Percentiles rank a stretch among this genome's conserved stretches.
Evolutionary conservation across 2,113 vertebrate genomes (phyloP).

Genomic region (Sakesphorus luctuosus): DNA sequence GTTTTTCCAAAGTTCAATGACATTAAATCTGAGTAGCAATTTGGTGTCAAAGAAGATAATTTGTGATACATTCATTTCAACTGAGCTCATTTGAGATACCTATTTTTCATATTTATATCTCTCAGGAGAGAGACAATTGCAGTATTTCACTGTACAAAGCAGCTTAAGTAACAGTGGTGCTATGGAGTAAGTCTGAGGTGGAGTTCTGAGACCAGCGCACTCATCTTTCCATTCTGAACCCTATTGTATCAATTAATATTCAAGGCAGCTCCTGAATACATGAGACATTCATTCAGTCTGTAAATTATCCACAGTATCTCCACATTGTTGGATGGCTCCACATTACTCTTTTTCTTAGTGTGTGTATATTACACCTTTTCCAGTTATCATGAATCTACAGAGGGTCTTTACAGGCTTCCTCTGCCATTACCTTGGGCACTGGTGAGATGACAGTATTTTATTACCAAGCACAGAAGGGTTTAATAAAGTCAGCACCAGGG

Average conservation of each 20-base stretch:
- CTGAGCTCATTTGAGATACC: background rate
- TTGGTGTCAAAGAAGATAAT: background rate
- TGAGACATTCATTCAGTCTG: background rate
- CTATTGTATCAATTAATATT: background rate
- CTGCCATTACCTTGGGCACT: background rate
- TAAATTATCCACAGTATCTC: background rate
- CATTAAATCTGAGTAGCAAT: background rate
- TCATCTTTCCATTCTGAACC: background rate
- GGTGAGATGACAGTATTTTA: background rate
- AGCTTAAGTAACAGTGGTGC: background rate
- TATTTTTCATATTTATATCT: background rate
- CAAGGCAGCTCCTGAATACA: background rate
- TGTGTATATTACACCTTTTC: background rate
- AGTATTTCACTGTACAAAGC: background rate
- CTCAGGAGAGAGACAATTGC: background rate
- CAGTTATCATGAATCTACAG: background rate
- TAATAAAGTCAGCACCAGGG: constrained; percentile 21
- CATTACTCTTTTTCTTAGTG: background rate
- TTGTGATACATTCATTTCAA: background rate
- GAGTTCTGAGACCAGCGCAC: background rate
- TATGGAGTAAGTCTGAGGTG: background rate
- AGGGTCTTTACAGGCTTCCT: background rate
- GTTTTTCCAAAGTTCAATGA: background rate
- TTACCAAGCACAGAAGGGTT: background rate
- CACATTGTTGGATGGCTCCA: background rate